These are phyloP conservation scores for Montifringilla adamsi DNA, from an alignment of 2,113 vertebrate genomes.

Conservation along the genomic window DNA sequence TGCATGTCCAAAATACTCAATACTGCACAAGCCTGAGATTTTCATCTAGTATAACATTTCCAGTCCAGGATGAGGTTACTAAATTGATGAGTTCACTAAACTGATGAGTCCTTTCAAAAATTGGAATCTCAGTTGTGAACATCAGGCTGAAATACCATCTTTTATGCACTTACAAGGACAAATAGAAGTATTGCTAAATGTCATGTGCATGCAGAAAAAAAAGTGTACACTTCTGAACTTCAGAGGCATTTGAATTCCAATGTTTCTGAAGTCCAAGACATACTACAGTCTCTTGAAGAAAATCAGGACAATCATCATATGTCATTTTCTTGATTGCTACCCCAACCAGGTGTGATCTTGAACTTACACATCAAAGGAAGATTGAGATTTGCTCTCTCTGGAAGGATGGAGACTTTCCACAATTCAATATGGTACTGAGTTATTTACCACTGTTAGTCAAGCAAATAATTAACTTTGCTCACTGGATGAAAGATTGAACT, in stretches of 20 bases:
- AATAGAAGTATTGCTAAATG: not conserved
- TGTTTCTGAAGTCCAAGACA: not conserved
- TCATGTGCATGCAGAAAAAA: not conserved
- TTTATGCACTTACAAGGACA: not conserved
- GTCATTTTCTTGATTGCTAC: not conserved
- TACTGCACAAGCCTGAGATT: not conserved
- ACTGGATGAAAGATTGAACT: not conserved
- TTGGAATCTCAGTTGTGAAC: not conserved
- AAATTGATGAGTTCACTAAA: not conserved
- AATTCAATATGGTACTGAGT: not conserved
- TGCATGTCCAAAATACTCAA: not conserved
- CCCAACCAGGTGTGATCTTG: not conserved
- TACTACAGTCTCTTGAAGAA: not conserved
- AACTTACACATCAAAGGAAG: not conserved
- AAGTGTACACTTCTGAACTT: not conserved
- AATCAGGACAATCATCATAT: not conserved
- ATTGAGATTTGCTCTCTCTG: not conserved
- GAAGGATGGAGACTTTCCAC: not conserved
- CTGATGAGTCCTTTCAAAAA: not conserved
- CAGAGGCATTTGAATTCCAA: not conserved
- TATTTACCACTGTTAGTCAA: not conserved
- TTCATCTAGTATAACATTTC: not conserved
- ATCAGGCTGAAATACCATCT: not conserved
- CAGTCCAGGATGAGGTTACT: not conserved
- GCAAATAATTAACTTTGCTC: not conserved